These are phyloP conservation scores for Pogonognathellus flavescens DNA, from an alignment of 1,140 invertebrate genomes.

Conservation along the genomic window DNA sequence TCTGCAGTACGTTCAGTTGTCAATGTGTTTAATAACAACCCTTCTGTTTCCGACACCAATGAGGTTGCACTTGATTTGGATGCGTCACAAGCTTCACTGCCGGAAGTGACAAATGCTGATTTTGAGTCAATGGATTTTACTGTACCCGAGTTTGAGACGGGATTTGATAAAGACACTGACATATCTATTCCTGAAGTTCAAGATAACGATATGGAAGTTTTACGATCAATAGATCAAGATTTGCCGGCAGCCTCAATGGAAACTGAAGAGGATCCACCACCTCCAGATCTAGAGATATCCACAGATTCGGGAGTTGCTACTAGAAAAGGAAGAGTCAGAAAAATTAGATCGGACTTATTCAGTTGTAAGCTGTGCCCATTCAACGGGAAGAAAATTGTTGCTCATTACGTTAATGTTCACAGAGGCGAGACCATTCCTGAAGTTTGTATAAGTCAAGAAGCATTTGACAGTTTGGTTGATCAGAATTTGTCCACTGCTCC, in stretches of 20 bases:
- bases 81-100: neutral
- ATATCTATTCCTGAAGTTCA: neutral
- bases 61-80: neutral
- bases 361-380: constrained; percentile 20
- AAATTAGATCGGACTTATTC: neutral
- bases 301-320: neutral
- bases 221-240: neutral
- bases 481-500: constrained; percentile 43
- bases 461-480: constrained; percentile 36
- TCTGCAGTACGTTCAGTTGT: neutral
- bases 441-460: constrained; percentile 33
- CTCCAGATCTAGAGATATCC: neutral
- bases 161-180: neutral
- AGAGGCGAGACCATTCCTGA: constrained; percentile 16
- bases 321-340: neutral
- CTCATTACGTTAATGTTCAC: constrained; percentile 54
- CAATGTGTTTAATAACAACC: neutral
- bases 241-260: neutral
- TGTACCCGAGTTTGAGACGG: neutral
- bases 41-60: neutral
- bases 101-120: neutral
- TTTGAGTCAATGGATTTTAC: neutral
- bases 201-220: neutral
- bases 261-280: neutral
- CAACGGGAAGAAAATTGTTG: constrained; percentile 54